Evolutionary conservation across 2,113 vertebrate species (phyloP).

Genomic region (Melospiza georgiana): DNA sequence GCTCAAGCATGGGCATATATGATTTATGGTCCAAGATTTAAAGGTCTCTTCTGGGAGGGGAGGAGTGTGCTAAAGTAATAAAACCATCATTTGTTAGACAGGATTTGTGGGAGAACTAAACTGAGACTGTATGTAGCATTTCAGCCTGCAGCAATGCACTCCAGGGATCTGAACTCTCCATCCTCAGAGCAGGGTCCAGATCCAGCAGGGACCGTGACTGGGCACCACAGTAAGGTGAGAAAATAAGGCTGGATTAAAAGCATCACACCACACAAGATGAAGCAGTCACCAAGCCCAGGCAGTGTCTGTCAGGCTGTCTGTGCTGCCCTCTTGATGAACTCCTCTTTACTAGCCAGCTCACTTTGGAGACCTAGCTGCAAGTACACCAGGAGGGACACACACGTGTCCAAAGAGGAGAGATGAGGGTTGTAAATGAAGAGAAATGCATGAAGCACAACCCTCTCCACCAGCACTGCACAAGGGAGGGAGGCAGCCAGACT

Average conservation of each 20-base stretch:
- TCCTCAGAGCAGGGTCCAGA: background rate
- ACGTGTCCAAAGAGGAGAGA: background rate
- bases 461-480: background rate
- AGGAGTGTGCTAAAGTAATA: background rate
- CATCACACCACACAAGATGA: background rate
- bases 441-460: background rate
- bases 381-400: background rate
- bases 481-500: background rate
- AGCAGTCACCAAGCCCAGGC: background rate
- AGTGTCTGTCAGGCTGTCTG: background rate
- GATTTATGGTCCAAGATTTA: background rate
- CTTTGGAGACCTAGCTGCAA: background rate
- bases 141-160: background rate
- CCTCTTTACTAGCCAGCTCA: background rate
- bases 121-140: background rate
- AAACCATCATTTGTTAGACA: background rate
- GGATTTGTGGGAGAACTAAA: background rate
- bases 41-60: background rate
- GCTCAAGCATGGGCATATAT: background rate
- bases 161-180: background rate
- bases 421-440: background rate
- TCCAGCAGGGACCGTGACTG: background rate
- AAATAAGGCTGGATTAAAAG: background rate
- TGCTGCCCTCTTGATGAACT: background rate
- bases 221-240: rapidly evolving